A percentile compares a stretch with the other conserved stretches of the same genome.
Conservation (phyloP, 2,113 vertebrate species). For the Gadus macrocephalus region DNA sequence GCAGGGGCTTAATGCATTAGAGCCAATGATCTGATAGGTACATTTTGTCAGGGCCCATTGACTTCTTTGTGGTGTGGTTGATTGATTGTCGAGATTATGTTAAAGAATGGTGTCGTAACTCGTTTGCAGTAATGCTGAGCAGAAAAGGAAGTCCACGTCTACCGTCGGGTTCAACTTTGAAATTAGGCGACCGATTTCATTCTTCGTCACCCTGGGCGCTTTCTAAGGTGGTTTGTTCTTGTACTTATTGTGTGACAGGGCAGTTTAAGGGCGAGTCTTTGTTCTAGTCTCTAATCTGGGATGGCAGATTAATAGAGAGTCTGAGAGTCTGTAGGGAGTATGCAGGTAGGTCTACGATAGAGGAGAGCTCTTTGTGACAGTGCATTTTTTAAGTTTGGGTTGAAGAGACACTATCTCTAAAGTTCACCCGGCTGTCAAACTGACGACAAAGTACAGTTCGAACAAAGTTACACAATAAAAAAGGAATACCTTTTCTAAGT, state of each 20-base stretch:
- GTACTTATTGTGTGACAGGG: conserved; percentile 20
- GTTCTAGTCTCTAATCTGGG: conserved; percentile 35
- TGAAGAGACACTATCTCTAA: too few species aligned
- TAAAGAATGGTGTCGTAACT: conserved; percentile 36
- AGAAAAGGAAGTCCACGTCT: conserved; percentile 21
- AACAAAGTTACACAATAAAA: too few species aligned
- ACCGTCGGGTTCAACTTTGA: conserved; percentile 43
- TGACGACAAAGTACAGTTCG: too few species aligned
- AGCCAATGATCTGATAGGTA: conserved; percentile 64
- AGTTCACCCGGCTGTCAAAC: too few species aligned
- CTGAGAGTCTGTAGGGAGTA: conserved; percentile 23
- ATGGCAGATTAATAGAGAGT: conserved; percentile 26
- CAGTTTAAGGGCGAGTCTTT: conserved; percentile 24
- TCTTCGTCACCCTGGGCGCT: conserved; percentile 33
- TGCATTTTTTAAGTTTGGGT: conserved; percentile 31
- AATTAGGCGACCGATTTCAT: conserved; percentile 22
- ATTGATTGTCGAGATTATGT: conserved; percentile 59
- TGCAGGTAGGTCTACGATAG: conserved; percentile 13
- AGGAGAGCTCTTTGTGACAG: conserved; percentile 31
- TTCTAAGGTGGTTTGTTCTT: not conserved
- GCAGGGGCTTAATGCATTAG: conserved; percentile 50
- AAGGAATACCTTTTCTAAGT: too few species aligned
- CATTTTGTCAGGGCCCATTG: conserved; percentile 64
- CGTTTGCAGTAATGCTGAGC: conserved; percentile 31
- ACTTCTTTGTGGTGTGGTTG: conserved; percentile 56